A percentile compares a stretch with the other conserved stretches of the same genome.
These are phyloP conservation scores for Cyclina sinensis DNA, from an alignment of 1,140 invertebrate genomes.

Conservation along the genomic window DNA sequence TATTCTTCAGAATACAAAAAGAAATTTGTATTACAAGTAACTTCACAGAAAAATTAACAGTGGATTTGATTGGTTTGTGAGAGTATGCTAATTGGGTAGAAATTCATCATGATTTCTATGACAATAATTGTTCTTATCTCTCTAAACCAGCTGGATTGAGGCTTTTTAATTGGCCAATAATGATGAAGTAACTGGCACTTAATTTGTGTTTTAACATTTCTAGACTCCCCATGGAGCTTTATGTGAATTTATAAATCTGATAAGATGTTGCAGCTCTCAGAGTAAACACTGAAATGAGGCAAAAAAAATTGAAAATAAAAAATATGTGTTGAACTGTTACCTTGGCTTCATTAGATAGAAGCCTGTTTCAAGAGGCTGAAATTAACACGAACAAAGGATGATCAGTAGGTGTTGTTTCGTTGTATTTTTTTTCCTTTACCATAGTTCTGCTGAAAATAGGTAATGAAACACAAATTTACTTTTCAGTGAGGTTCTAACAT, in stretches of 20 bases:
- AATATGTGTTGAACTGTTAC: background rate
- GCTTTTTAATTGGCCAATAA: constrained; percentile 59
- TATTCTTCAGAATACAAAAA: too few relatives aligned
- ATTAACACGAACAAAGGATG: too few relatives aligned
- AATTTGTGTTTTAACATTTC: constrained; percentile 48
- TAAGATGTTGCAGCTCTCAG: background rate
- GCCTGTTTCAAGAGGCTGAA: too few relatives aligned
- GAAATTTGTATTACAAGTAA: too few relatives aligned
- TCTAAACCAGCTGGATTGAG: constrained; percentile 39
- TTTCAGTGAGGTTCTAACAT: too few relatives aligned
- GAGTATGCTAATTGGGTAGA: constrained; percentile 37
- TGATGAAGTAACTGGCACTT: constrained; percentile 55
- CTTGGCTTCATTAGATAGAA: background rate
- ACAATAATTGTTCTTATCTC: constrained; percentile 43
- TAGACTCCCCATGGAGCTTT: constrained; percentile 49
- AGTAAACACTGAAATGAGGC: constrained; percentile 11
- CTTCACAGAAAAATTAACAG: too few relatives aligned
- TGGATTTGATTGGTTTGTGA: background rate
- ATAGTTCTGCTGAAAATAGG: too few relatives aligned
- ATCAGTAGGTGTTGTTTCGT: too few relatives aligned
- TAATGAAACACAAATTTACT: too few relatives aligned
- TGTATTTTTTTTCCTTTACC: too few relatives aligned
- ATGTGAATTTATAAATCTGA: background rate
- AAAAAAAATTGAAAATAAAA: background rate
- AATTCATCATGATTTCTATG: constrained; percentile 17